Evolutionary conservation across 1,140 invertebrate genomes (phyloP).

Genomic region (Zaprionus camerounensis): DNA sequence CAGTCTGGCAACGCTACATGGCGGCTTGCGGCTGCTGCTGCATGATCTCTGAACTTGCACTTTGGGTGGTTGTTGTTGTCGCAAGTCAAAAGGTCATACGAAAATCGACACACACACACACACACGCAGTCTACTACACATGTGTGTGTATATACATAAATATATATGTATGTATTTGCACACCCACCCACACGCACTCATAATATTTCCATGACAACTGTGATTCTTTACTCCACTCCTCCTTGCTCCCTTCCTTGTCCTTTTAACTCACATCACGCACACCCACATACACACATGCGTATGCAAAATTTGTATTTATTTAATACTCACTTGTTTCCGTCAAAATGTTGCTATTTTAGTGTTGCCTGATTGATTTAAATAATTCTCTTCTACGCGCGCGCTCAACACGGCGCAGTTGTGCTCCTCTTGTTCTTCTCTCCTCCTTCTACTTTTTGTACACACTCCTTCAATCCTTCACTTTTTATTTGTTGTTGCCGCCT

Average conservation of each 20-base stretch:
- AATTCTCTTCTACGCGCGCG: slow-evolving; percentile 54
- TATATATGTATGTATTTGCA: not conserved
- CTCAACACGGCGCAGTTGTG: slow-evolving; percentile 58
- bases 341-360: slow-evolving; percentile 41
- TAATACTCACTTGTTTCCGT: slow-evolving; percentile 74
- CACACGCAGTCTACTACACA: not conserved
- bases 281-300: not conserved
- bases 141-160: too few relatives aligned
- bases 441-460: slow-evolving; percentile 1
- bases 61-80: slow-evolving; percentile 17
- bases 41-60: slow-evolving; percentile 46
- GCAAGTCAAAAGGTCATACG: slow-evolving; percentile 74
- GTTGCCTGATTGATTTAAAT: slow-evolving; percentile 50
- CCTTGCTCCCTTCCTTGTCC: slow-evolving; percentile 11
- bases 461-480: slow-evolving; percentile 26
- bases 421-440: not conserved
- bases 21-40: slow-evolving; percentile 28
- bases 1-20: slow-evolving; percentile 50
- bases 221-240: slow-evolving; percentile 20
- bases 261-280: slow-evolving; percentile 5
- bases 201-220: slow-evolving; percentile 35
- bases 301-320: slow-evolving; percentile 30
- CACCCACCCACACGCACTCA: slow-evolving; percentile 35
- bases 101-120: slow-evolving; percentile 24
- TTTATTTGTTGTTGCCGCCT: slow-evolving; percentile 26